Percentiles rank a stretch among this genome's conserved stretches.
Conservation (phyloP, 1,140 invertebrate species). For the Oryctes rhinoceros region DNA sequence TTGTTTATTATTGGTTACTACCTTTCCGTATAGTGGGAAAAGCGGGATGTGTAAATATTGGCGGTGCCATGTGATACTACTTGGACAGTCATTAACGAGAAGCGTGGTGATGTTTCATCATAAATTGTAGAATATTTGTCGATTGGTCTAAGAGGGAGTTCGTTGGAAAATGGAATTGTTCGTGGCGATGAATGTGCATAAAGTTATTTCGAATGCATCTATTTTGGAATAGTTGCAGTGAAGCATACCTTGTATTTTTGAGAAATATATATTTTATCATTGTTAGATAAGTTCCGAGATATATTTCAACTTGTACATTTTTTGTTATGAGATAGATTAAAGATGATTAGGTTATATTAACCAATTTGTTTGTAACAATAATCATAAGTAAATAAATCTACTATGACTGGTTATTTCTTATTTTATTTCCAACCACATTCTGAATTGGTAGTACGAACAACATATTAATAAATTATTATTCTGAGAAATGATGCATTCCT, state of each 20-base stretch:
- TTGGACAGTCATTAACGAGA: background rate
- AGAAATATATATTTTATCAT: constrained; percentile 10
- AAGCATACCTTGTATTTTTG: background rate
- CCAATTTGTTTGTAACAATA: constrained; percentile 3
- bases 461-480: too few species aligned
- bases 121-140: background rate
- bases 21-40: background rate
- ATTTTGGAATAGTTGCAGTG: background rate
- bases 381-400: background rate
- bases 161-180: background rate
- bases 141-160: background rate
- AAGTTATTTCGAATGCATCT: background rate
- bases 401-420: background rate
- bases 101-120: background rate
- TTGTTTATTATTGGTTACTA: constrained; percentile 19
- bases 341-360: constrained; percentile 23
- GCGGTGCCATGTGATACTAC: background rate
- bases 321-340: background rate
- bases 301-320: constrained; percentile 6
- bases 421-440: background rate
- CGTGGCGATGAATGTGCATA: background rate
- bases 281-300: background rate
- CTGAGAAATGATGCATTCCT: too few species aligned
- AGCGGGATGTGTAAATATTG: background rate
- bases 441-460: background rate